Evolutionary conservation across 2,797 vertebrate genomes (phyloP).

Genomic region (Antrozous pallidus): DNA sequence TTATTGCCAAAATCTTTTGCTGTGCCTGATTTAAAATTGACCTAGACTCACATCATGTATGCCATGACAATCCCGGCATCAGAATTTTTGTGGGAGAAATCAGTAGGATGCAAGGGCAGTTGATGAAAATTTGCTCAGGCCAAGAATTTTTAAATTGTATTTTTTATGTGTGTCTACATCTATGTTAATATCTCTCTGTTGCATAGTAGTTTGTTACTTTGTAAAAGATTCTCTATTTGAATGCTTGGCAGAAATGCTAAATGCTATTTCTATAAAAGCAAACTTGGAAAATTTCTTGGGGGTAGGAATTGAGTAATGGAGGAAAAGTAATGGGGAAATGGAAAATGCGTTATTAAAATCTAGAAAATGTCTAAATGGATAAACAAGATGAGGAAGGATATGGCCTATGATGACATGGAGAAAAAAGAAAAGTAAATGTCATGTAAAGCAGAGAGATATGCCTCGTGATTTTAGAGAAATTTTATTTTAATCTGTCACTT

Average conservation of each 20-base stretch:
- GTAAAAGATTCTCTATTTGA: neutral
- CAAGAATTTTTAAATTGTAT: neutral
- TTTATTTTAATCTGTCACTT: neutral
- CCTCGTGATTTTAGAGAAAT: neutral
- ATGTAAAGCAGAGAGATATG: neutral
- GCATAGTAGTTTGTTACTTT: neutral
- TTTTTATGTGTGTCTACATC: neutral
- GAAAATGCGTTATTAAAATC: neutral
- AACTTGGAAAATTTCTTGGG: constrained; percentile 13
- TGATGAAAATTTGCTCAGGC: neutral
- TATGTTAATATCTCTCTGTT: constrained; percentile 2
- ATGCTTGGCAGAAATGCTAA: neutral
- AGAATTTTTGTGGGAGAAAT: neutral
- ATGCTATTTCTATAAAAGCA: neutral
- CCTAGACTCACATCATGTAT: too few relatives aligned
- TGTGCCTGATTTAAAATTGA: neutral
- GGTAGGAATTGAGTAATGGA: neutral
- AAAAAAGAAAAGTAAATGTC: neutral
- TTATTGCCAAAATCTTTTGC: neutral
- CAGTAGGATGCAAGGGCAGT: neutral
- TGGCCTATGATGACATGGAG: neutral
- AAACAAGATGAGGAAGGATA: neutral
- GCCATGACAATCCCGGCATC: neutral
- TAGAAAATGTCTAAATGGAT: neutral
- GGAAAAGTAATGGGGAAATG: neutral